phyloP scores from a whole-genome alignment of 2,888 invertebrate genomes.

The Nemotelus pantherinus region DNA sequence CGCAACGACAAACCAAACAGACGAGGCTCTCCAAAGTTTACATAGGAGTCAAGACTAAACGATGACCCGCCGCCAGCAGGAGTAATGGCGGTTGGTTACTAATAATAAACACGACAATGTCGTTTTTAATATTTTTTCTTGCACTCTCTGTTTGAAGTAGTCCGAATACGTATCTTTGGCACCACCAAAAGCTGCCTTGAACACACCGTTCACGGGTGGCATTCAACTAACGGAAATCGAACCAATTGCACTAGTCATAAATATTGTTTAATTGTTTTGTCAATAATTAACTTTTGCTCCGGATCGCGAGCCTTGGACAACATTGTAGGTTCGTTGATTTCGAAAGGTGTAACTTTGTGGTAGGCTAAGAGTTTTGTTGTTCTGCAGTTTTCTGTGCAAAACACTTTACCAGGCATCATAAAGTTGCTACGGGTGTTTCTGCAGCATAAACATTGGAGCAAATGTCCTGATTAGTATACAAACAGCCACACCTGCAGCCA shows the following conservation, averaged over 20 bases:
- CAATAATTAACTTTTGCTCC: conserved; percentile 36
- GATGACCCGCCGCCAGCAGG: conserved; percentile 24
- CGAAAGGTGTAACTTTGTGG: not conserved
- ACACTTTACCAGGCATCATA: too few species aligned
- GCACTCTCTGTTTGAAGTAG: conserved; percentile 1
- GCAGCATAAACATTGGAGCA: too few species aligned
- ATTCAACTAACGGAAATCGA: conserved; percentile 34
- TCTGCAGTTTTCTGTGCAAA: too few species aligned
- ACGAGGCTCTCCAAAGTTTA: conserved; percentile 25
- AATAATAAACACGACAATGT: conserved; percentile 25
- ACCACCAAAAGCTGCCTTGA: conserved; percentile 38
- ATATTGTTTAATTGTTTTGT: conserved; percentile 39
- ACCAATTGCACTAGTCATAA: conserved; percentile 40
- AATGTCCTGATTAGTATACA: too few species aligned
- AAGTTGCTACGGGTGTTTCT: too few species aligned
- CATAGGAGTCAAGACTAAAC: conserved; percentile 37
- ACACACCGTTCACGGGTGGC: conserved; percentile 6
- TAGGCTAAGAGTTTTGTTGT: too few species aligned
- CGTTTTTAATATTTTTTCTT: not conserved
- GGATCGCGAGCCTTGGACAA: conserved; percentile 4
- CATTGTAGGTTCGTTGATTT: not conserved
- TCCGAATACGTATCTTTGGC: conserved; percentile 4
- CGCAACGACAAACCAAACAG: conserved; percentile 8
- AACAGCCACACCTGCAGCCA: too few species aligned
- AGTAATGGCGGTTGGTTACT: conserved; percentile 14